A percentile compares a stretch with the other conserved stretches of the same genome.
These are phyloP conservation scores for Ptilodon capucinus DNA, from an alignment of 2,888 invertebrate genomes.

Conservation along the genomic window DNA sequence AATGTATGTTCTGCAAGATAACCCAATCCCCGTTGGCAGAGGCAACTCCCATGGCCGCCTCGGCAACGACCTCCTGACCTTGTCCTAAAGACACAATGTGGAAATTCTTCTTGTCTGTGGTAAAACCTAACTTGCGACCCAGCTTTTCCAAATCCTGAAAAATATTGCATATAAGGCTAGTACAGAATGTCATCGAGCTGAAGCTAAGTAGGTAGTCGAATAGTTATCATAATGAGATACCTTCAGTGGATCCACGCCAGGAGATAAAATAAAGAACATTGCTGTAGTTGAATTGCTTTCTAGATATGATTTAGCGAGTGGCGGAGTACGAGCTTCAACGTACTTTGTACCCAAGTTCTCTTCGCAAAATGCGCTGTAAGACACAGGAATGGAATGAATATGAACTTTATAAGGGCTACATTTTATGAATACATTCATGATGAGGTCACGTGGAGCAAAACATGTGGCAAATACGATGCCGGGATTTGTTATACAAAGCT, in stretches of 20 bases:
- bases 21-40: slow-evolving; percentile 94
- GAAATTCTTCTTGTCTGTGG: slow-evolving; percentile 90
- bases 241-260: slow-evolving; percentile 97
- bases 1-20: slow-evolving; percentile 95
- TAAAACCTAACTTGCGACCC: slow-evolving; percentile 91
- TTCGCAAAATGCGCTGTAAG: slow-evolving; percentile 89
- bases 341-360: slow-evolving; percentile 94
- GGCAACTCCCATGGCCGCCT: slow-evolving; percentile 91
- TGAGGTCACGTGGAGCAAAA: too few relatives aligned
- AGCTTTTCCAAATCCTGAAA: slow-evolving; percentile 91
- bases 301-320: slow-evolving; percentile 92
- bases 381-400: too few relatives aligned
- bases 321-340: slow-evolving; percentile 89
- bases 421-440: too few relatives aligned
- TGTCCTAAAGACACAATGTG: slow-evolving; percentile 97
- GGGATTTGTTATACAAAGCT: too few relatives aligned
- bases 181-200: neutral
- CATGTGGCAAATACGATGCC: too few relatives aligned
- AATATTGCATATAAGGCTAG: too few relatives aligned
- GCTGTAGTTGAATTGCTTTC: slow-evolving; percentile 93
- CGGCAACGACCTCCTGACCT: slow-evolving; percentile 96
- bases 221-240: slow-evolving; percentile 47
- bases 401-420: too few relatives aligned
- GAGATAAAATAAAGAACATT: slow-evolving; percentile 96
- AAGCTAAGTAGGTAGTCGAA: too few relatives aligned